Evolutionary conservation across 2,888 invertebrate genomes (phyloP), one percentile per base, ranked within the genome.

Genomic region (Teleiodes luculella): DNA sequence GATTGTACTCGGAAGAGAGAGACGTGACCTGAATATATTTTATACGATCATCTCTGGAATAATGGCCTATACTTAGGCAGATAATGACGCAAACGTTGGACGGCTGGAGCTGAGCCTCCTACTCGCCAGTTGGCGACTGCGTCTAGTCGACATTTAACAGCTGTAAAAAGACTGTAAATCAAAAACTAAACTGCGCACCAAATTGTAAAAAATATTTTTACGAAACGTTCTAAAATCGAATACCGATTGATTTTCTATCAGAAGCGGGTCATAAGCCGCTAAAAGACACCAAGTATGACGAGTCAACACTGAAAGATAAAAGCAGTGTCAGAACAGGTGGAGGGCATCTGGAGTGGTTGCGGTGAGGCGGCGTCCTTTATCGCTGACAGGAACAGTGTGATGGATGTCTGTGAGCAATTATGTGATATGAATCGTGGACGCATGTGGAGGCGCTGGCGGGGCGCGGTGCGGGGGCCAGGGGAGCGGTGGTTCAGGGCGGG

Each of bases 211-310:
- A 59, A 62, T 61, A 63, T 60, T 60, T 59, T 60, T 61, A 50
- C 61, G 57, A 59, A 59, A 48, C 60, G 59, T 55, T 59, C 61
- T 61, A 62, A 61, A 62, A 66, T 62, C 56, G 60, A 59, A 51
- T n/a, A 54, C 58, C 54, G 54, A 67, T 66, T 66, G 64, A 67
- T 68, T 63, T 62, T 63, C 59, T 57, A 59, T 59, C 58, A 60
- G 59, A 57, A 47, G 46, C 39, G 56, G 43, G 59, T 30, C 62
- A 61, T 35, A 24, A 53, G 24, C 39, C 48, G 7, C 49, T 24
- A 47, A 13, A 3, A 24, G 6, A 24, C 6, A 24, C 6, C 3
- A 24, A 24, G 24, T 24, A 24, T 24, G 24, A 24, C 3, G 24
- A 24, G 24, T 24, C 6, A 24, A 3, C 24, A 24, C 24, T 4